These are phyloP conservation scores for Gobio occitaniae DNA, from an alignment of 2,797 vertebrate species.

Conservation along the genomic window DNA sequence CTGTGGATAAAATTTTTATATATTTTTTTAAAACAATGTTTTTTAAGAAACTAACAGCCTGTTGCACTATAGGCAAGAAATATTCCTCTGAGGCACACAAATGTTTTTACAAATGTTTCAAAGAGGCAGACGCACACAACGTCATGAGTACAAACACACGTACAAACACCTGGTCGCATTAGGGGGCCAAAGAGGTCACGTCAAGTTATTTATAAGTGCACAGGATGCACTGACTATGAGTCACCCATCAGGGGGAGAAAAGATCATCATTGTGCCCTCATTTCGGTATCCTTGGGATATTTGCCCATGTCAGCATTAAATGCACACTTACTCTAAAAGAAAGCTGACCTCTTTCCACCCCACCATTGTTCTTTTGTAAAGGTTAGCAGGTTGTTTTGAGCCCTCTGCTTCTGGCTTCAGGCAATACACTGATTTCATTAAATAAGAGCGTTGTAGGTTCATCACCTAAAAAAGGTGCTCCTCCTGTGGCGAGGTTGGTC, in stretches of 20 bases:
- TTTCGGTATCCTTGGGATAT: conserved; percentile 55
- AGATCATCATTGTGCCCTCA: conserved; percentile 34
- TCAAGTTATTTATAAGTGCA: conserved; percentile 42
- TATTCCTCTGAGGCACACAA: background rate
- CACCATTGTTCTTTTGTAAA: background rate
- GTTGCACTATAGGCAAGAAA: background rate
- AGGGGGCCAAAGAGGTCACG: conserved; percentile 28
- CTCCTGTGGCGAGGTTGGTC: background rate
- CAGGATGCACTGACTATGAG: conserved; percentile 51
- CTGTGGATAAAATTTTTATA: background rate
- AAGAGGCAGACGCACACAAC: background rate
- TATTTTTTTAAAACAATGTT: background rate
- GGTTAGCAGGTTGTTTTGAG: conserved; percentile 19
- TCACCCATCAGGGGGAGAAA: conserved; percentile 56
- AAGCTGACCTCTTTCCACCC: conserved; percentile 17
- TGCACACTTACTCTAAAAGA: conserved; percentile 14
- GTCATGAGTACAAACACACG: background rate
- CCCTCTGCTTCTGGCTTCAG: background rate
- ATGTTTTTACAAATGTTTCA: background rate
- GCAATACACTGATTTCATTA: conserved; percentile 2
- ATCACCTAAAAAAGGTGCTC: background rate
- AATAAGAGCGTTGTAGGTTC: background rate
- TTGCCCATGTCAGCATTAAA: conserved; percentile 51
- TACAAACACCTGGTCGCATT: background rate
- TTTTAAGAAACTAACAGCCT: background rate